A percentile compares a stretch with the other conserved stretches of the same genome.
Conservation (phyloP, 2,113 vertebrate genomes). For the Oreochromis tanganicae region DNA sequence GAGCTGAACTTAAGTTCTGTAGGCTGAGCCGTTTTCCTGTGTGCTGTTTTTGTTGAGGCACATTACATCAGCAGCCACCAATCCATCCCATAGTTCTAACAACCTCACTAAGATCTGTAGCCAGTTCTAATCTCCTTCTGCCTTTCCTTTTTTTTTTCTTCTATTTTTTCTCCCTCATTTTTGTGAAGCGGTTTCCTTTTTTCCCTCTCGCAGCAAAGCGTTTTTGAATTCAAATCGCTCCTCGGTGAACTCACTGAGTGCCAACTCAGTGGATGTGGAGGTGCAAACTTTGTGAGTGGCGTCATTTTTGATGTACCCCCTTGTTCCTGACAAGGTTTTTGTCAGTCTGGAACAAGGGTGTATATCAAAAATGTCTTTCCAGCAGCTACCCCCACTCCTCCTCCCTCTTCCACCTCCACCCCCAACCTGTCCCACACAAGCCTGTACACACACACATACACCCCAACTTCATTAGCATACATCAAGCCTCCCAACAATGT, state of each 20-base stretch:
- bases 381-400: slow-evolving; percentile 20
- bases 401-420: background rate
- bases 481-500: slow-evolving; percentile 66
- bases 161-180: background rate
- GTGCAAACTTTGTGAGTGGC: slow-evolving; percentile 64
- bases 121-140: slow-evolving; percentile 46
- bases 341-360: slow-evolving; percentile 56
- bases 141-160: background rate
- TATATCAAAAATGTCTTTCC: slow-evolving; percentile 50
- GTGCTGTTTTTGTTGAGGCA: slow-evolving; percentile 34
- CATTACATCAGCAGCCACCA: slow-evolving; percentile 51
- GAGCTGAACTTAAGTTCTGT: slow-evolving; percentile 19
- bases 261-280: slow-evolving; percentile 47
- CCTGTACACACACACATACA: slow-evolving; percentile 18
- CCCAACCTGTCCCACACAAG: slow-evolving; percentile 11
- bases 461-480: slow-evolving; percentile 71
- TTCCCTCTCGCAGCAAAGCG: slow-evolving; percentile 23
- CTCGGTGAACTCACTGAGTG: slow-evolving; percentile 46
- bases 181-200: slow-evolving; percentile 26
- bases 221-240: slow-evolving; percentile 56
- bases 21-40: slow-evolving; percentile 21
- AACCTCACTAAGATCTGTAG: slow-evolving; percentile 49
- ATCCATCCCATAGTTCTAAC: slow-evolving; percentile 35
- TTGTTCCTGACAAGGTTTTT: slow-evolving; percentile 69
- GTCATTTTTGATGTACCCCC: slow-evolving; percentile 65